These are phyloP conservation scores for Meleagris gallopavo DNA, from an alignment of 2,113 vertebrate species.

Conservation along the genomic window DNA sequence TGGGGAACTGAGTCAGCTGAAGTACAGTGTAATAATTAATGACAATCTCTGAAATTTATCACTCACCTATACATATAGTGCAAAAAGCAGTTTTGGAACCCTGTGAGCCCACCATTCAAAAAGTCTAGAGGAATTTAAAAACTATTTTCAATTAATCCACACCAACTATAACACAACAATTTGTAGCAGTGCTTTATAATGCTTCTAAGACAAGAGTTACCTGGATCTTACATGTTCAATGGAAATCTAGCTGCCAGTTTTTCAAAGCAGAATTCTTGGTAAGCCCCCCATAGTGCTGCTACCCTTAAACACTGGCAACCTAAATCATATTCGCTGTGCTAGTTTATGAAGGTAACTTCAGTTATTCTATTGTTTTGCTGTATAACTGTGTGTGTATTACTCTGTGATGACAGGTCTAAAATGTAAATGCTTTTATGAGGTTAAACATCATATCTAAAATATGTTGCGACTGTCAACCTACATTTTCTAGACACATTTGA, in stretches of 20 bases:
- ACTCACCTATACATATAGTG: not conserved
- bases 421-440: not conserved
- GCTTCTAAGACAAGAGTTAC: not conserved
- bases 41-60: not conserved
- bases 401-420: not conserved
- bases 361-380: not conserved
- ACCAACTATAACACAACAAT: not conserved
- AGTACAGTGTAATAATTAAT: not conserved
- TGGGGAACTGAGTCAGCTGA: not conserved
- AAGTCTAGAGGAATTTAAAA: not conserved
- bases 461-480: not conserved
- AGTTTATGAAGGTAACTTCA: not conserved
- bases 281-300: not conserved
- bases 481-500: not conserved
- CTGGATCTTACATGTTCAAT: not conserved
- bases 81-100: not conserved
- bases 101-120: not conserved
- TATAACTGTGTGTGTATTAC: not conserved
- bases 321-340: not conserved
- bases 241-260: not conserved
- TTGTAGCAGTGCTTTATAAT: not conserved
- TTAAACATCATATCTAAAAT: not conserved
- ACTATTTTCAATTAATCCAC: not conserved
- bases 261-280: not conserved
- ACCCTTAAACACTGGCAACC: not conserved